phyloP scores from a whole-genome alignment of 2,888 invertebrate genomes.

The Lysandra coridon region DNA sequence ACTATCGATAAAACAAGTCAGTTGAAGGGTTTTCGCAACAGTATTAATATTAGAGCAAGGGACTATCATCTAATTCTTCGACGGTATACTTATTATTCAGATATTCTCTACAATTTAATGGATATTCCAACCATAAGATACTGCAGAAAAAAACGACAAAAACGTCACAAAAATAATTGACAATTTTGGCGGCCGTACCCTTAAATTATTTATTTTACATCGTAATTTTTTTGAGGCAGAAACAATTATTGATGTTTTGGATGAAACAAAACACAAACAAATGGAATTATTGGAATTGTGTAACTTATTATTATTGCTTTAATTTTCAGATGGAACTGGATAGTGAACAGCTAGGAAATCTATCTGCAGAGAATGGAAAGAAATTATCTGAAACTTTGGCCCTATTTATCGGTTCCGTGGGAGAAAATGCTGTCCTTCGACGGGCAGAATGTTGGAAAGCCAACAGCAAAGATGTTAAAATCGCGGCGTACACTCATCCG shows the following conservation, averaged over 20 bases:
- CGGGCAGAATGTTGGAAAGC: slow-evolving; percentile 89
- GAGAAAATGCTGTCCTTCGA: slow-evolving; percentile 92
- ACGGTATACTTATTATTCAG: too few relatives aligned
- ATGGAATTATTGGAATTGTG: neutral
- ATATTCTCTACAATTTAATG: too few relatives aligned
- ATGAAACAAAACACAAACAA: neutral
- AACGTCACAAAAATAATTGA: too few relatives aligned
- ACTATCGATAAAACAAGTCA: too few relatives aligned
- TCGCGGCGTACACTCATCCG: slow-evolving; percentile 91
- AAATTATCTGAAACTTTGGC: slow-evolving; percentile 90
- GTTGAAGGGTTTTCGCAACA: too few relatives aligned
- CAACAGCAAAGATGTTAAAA: slow-evolving; percentile 63
- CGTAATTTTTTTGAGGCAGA: too few relatives aligned
- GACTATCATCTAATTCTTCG: too few relatives aligned
- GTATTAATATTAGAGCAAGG: too few relatives aligned
- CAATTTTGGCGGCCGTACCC: too few relatives aligned
- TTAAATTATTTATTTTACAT: too few relatives aligned
- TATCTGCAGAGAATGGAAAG: slow-evolving; percentile 84
- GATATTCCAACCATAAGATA: too few relatives aligned
- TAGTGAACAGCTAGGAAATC: slow-evolving; percentile 83
- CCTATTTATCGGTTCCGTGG: slow-evolving; percentile 91
- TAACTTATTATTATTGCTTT: slow-evolving; percentile 22
- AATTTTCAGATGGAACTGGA: slow-evolving; percentile 81
- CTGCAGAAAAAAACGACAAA: too few relatives aligned
- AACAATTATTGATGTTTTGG: neutral